Base-by-base conservation (phyloP, 2,888 invertebrate genomes). In the Miltochrista miniata region DNA sequence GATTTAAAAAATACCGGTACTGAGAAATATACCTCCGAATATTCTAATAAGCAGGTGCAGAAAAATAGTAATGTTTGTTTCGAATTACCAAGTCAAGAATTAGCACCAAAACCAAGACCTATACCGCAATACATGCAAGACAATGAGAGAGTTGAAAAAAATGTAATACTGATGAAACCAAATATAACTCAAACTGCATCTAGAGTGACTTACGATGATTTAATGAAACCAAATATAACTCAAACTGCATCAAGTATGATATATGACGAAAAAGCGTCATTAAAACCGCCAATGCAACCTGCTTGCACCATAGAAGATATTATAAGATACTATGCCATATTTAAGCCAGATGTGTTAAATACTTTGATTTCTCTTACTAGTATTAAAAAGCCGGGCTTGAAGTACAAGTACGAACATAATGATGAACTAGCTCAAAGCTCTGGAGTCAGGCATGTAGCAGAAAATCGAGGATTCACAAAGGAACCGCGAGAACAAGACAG, bases 261-360 rank as follows among this genome's bases (percentile, higher is more conserved):
- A 12, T 35, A 34, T 35, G 13, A 35, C 11, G 24, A 43, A 9
- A 43, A 13, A 7, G 3, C 31, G 1, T 42, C 33, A 0, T 15
- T 33, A 11, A 33, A 42, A 33, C 43, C 34, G 24, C 34, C 9
- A 10, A 33, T 18, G n/a, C n/a, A 43, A 43, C 11, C 12, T 7
- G 34, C 43, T n/a, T 43, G 43, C 34, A 43, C 47, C 14, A 40
- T 47, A 35, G 47, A 47, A 5, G 47, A 47, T 35, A 24, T 40
- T 10, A 47, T 47, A 13, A 40, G 47, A 47, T 47, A 47, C 29
- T 47, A 47, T 40, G 40, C 40, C 14, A 40, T 10, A n/a, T 47
- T 47, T 24, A 39, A 47, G n/a, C 47, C 47, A 1, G 40, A 47
- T 34, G 38, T 47, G 9, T 47, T 47, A 35, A 12, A 24, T 10